These are phyloP conservation scores for Octodon degus DNA, from an alignment of 2,113 vertebrate species.

Conservation along the genomic window DNA sequence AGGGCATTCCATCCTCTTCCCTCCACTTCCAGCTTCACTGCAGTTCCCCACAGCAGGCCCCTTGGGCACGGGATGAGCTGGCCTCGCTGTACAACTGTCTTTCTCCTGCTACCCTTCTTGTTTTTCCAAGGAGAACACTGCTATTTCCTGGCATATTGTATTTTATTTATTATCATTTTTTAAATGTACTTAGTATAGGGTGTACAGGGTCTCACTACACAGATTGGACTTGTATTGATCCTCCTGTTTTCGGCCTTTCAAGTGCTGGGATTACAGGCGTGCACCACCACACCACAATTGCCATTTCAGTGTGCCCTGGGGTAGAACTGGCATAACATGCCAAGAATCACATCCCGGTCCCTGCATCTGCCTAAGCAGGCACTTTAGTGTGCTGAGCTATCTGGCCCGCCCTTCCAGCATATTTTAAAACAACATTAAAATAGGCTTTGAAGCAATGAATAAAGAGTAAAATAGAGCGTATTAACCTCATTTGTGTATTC, in stretches of 20 bases:
- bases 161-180: no score
- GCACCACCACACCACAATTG: no score
- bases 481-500: not conserved
- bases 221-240: no score
- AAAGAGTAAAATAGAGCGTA: not conserved
- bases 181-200: no score
- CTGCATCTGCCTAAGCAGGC: no score
- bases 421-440: slow-evolving; percentile 25
- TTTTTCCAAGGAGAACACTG: not conserved
- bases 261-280: no score
- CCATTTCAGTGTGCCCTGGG: no score
- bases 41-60: not conserved
- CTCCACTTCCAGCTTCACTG: not conserved
- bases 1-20: not conserved
- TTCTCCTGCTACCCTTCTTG: not conserved
- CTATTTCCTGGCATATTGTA: not conserved
- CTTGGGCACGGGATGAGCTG: not conserved
- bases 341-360: no score
- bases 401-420: not conserved
- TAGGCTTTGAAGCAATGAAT: not conserved
- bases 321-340: no score
- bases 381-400: no score
- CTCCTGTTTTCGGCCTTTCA: no score
- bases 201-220: no score
- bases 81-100: not conserved